Conservation (phyloP, 2,113 vertebrate species). For the Myrmecophaga tridactyla region DNA sequence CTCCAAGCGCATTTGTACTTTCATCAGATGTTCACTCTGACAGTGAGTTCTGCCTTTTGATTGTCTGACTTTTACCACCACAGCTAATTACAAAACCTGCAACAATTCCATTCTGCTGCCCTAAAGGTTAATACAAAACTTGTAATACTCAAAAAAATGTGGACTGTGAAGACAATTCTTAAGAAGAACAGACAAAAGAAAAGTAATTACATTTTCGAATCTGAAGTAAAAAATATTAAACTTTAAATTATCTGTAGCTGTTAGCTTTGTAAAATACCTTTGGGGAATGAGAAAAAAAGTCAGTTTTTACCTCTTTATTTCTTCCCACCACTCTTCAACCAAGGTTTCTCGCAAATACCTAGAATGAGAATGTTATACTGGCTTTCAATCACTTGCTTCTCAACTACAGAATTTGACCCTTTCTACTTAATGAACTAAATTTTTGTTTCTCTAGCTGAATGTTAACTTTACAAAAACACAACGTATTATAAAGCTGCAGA, state of each 20-base stretch:
- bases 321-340: not conserved
- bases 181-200: constrained; percentile 27
- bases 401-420: not conserved
- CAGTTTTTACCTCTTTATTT: not conserved
- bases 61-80: constrained; percentile 51
- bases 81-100: constrained; percentile 65
- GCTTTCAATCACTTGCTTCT: not conserved
- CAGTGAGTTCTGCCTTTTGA: constrained; percentile 43
- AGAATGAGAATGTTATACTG: not conserved
- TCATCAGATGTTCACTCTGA: constrained; percentile 39
- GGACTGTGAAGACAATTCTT: constrained; percentile 40
- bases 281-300: not conserved
- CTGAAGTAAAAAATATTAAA: constrained; percentile 53
- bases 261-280: constrained; percentile 36
- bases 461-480: not conserved
- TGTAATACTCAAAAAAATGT: constrained; percentile 24
- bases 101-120: constrained; percentile 66
- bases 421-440: not conserved
- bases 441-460: not conserved
- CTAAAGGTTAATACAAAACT: constrained; percentile 66
- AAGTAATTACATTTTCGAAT: constrained; percentile 62
- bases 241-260: constrained; percentile 30
- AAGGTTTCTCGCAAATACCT: not conserved
- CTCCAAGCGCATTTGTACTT: constrained; percentile 38
- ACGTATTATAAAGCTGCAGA: not conserved